Conservation (phyloP, 23 tunicate genomes). For the Ascidia mentula region DNA sequence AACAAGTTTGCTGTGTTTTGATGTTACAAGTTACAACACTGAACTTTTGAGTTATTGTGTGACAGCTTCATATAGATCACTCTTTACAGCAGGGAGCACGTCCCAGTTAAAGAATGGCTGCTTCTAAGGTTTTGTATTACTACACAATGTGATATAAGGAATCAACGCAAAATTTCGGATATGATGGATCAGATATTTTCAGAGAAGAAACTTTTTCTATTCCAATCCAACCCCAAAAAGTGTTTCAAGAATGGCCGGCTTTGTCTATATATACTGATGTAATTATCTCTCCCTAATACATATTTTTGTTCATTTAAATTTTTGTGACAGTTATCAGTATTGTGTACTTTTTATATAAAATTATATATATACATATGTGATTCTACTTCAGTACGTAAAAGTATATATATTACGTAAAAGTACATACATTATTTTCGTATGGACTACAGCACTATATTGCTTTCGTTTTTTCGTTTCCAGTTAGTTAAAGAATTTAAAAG, state of each 20-base stretch:
- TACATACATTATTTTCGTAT: neutral
- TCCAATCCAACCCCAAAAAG: constrained; percentile 5
- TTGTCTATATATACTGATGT: constrained; percentile 9
- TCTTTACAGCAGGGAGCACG: neutral
- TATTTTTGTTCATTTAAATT: neutral
- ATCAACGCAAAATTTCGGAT: constrained; percentile 7
- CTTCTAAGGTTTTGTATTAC: neutral
- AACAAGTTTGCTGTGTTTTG: neutral
- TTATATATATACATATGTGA: neutral
- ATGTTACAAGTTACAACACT: neutral
- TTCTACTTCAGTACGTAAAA: no score
- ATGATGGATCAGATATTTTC: constrained; percentile 15
- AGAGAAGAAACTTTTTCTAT: constrained; percentile 3
- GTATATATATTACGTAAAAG: neutral
- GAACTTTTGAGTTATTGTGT: neutral
- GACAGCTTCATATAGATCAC: neutral
- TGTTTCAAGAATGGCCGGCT: constrained; percentile 16
- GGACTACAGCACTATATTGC: neutral
- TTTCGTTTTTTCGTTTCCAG: constrained; percentile 10
- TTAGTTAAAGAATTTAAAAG: constrained; percentile 14
- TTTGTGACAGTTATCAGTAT: neutral
- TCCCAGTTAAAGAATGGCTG: neutral
- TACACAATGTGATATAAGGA: neutral
- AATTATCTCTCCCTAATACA: neutral
- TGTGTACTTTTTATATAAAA: neutral